A percentile compares a stretch with the other conserved stretches of the same genome.
Conservation (phyloP, 1,140 invertebrate species). For the Caenorhabditis inopinata region DNA sequence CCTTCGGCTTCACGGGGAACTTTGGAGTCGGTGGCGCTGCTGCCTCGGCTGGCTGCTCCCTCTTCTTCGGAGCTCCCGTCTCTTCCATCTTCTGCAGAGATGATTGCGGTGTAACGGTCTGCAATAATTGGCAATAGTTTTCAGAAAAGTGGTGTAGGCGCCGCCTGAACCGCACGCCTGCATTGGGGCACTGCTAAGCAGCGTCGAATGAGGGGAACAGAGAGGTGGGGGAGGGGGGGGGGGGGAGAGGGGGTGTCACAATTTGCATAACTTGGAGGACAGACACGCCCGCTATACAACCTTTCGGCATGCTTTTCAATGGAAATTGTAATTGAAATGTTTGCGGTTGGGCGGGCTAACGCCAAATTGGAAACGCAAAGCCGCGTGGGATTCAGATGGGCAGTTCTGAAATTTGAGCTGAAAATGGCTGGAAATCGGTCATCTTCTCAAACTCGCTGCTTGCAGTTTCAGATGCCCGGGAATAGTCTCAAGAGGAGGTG, state of each 20-base stretch:
- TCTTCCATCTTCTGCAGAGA: not conserved
- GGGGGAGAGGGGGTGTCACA: too few species aligned
- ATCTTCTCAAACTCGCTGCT: too few species aligned
- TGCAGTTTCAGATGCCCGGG: too few species aligned
- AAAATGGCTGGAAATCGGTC: too few species aligned
- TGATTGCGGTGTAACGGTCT: not conserved
- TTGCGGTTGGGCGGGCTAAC: not conserved
- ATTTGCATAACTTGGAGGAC: slow-evolving; percentile 16
- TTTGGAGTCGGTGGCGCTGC: slow-evolving; percentile 20
- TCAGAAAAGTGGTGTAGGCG: not conserved
- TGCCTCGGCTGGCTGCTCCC: slow-evolving; percentile 12
- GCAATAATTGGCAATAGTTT: too few species aligned
- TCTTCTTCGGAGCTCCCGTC: not conserved
- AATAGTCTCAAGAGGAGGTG: too few species aligned
- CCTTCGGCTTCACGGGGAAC: slow-evolving; percentile 49
- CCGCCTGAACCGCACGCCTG: too few species aligned
- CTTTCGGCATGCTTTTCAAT: not conserved
- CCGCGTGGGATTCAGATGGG: too few species aligned
- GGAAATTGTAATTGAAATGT: not conserved
- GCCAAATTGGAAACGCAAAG: too few species aligned
- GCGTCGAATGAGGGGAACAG: not conserved
- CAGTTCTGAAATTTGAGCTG: too few species aligned
- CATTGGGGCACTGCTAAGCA: too few species aligned
- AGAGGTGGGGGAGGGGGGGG: not conserved
- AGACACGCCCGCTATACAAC: slow-evolving; percentile 20